Base-by-base conservation (phyloP, 2,797 vertebrate species). In the Salmo trutta region DNA sequence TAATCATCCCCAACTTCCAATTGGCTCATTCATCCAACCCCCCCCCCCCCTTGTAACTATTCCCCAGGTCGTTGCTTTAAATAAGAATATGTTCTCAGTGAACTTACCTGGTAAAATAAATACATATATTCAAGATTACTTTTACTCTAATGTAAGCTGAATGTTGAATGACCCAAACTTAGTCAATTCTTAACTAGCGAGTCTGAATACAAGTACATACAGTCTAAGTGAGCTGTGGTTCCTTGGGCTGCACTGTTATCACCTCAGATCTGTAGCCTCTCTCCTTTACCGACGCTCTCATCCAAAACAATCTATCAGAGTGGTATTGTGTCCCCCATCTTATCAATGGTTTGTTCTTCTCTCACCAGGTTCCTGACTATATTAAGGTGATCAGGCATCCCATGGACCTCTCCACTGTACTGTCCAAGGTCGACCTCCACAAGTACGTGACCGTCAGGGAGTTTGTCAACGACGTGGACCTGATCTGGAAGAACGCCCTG, bases 401-500 rank as follows among this genome's bases (percentile, higher is more conserved):
- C 10, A 99, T 99, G 98, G 98, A 99, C 86, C 94, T 99, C 70
- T 97, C 97, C 0, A 93, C 96, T 6, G 84, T 99, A 62, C 93
- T 98, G 65, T 93, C 94, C 53, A 97, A 95, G 86, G 96, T 98
- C 77, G 97, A 99, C 85, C 93, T 94, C 51, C 96, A 98, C 88
- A 94, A 95, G 69, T 99, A 99, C 54, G 79, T 85, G 67, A 96
- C 96, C 15, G 97, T 96, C 75, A 88, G 94, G 85, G 97, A 97
- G 82, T 99, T 96, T 85, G 92, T 97, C 36, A 85, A 91, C 74
- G 98, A 99, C 65, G 95, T 99, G 14, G 96, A 99, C 84, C 94
- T 99, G 8, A 97, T 99, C 88, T 98, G 97, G 93, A 96, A 95
- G 87, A 99, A 99, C 76, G 97, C 97, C 47, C 94, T 99, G 3